phyloP scores from a whole-genome alignment of 2,113 vertebrate genomes.

The Hypomesus transpacificus region DNA sequence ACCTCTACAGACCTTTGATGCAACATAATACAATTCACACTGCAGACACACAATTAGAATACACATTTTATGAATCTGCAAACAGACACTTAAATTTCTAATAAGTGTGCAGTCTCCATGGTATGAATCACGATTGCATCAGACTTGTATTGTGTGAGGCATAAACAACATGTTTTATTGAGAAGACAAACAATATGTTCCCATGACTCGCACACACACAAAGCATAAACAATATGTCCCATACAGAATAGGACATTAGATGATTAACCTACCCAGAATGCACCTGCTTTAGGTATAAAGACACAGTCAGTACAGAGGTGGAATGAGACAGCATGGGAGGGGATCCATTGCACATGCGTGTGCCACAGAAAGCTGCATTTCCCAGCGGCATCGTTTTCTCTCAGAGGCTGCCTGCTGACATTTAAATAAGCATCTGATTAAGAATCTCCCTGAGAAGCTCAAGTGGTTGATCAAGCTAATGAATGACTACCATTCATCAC shows the following conservation, averaged over 20 bases:
- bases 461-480: slow-evolving; percentile 73
- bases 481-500: slow-evolving; percentile 70
- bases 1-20: too few relatives aligned
- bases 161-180: slow-evolving; percentile 47
- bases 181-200: slow-evolving; percentile 20
- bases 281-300: background rate
- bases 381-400: slow-evolving; percentile 60
- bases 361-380: slow-evolving; percentile 41
- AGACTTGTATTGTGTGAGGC: slow-evolving; percentile 27
- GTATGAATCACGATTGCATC: slow-evolving; percentile 20
- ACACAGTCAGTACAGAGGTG: slow-evolving; percentile 7
- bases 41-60: slow-evolving; percentile 3
- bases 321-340: too few relatives aligned
- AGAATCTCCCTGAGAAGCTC: slow-evolving; percentile 61
- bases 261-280: slow-evolving; percentile 6
- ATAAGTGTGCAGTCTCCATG: slow-evolving; percentile 34
- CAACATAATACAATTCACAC: too few relatives aligned
- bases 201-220: too few relatives aligned
- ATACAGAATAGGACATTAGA: slow-evolving; percentile 38
- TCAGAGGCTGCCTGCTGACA: slow-evolving; percentile 52
- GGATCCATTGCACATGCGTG: too few relatives aligned
- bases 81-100: slow-evolving; percentile 20
- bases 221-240: slow-evolving; percentile 15
- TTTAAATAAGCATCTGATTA: slow-evolving; percentile 75
- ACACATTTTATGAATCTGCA: background rate